Conservation (phyloP, 2,797 vertebrate species). For the Podarcis lilfordi region DNA sequence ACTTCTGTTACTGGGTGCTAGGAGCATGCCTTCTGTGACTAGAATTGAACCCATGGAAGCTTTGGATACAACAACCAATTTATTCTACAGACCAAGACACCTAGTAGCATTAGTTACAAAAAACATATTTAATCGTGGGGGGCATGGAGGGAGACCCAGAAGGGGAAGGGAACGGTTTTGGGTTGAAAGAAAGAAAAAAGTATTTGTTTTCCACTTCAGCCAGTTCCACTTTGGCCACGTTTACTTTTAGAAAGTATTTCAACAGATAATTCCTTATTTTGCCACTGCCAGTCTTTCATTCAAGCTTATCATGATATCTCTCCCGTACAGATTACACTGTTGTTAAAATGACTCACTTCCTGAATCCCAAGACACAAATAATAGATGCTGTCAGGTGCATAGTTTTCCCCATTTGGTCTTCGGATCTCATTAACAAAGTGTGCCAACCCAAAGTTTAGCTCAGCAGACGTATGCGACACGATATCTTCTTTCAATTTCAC, state of each 20-base stretch:
- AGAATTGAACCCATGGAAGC: background rate
- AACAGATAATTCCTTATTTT: background rate
- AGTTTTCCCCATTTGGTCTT: constrained; percentile 90
- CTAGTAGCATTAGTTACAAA: too few species aligned
- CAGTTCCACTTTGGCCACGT: too few species aligned
- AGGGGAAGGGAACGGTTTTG: too few species aligned
- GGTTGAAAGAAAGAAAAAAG: too few species aligned
- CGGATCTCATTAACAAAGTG: constrained; percentile 92
- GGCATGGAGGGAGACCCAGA: too few species aligned
- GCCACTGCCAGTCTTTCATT: constrained; percentile 39
- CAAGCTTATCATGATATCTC: constrained; percentile 34
- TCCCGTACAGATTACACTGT: constrained; percentile 38
- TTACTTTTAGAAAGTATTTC: background rate
- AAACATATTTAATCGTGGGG: too few species aligned
- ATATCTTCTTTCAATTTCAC: constrained; percentile 87
- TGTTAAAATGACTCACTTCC: constrained; percentile 84
- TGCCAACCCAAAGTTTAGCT: constrained; percentile 87
- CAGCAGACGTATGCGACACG: constrained; percentile 84
- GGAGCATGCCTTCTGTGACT: background rate
- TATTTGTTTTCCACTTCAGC: too few species aligned
- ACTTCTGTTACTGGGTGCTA: background rate
- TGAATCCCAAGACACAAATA: constrained; percentile 98
- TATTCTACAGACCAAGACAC: too few species aligned
- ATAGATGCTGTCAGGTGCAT: constrained; percentile 96
- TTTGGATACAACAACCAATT: too few species aligned